Percentiles rank a stretch among this genome's conserved stretches.
phyloP scores from a whole-genome alignment of 2,797 vertebrate species.

The Acropternis orthonyx region DNA sequence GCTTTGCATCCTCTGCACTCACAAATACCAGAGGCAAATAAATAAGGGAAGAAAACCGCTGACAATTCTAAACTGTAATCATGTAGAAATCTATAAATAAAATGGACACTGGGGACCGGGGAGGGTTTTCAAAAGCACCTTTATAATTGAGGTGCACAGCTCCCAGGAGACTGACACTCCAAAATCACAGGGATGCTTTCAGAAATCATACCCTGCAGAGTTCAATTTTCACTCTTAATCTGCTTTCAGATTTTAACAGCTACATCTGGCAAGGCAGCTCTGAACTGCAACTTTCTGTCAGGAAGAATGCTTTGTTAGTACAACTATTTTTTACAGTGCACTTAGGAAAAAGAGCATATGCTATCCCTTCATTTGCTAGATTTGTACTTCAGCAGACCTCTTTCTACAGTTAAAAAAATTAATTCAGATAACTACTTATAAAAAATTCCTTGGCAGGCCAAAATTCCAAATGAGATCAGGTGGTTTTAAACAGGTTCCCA shows the following conservation, averaged over 20 bases:
- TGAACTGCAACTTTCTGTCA: neutral
- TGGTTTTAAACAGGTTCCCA: neutral
- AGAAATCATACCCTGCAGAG: slow-evolving; percentile 48
- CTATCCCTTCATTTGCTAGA: neutral
- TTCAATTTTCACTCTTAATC: slow-evolving; percentile 58
- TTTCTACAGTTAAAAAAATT: neutral
- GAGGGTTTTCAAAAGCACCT: slow-evolving; percentile 48
- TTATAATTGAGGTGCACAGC: slow-evolving; percentile 25
- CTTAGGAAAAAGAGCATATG: neutral
- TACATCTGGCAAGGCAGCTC: neutral
- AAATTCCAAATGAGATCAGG: neutral
- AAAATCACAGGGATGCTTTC: slow-evolving; percentile 48
- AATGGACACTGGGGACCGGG: neutral
- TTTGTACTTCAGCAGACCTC: neutral
- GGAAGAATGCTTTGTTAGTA: neutral
- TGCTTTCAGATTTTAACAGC: slow-evolving; percentile 34
- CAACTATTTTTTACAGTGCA: neutral
- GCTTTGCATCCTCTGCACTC: neutral
- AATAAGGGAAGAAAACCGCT: neutral
- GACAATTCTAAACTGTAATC: neutral
- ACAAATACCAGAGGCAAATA: neutral
- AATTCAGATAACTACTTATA: neutral
- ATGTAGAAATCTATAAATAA: slow-evolving; percentile 40
- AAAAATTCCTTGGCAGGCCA: neutral
- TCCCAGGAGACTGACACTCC: slow-evolving; percentile 8